Conservation (phyloP, 2,797 vertebrate genomes). For the Spizella passerina region DNA sequence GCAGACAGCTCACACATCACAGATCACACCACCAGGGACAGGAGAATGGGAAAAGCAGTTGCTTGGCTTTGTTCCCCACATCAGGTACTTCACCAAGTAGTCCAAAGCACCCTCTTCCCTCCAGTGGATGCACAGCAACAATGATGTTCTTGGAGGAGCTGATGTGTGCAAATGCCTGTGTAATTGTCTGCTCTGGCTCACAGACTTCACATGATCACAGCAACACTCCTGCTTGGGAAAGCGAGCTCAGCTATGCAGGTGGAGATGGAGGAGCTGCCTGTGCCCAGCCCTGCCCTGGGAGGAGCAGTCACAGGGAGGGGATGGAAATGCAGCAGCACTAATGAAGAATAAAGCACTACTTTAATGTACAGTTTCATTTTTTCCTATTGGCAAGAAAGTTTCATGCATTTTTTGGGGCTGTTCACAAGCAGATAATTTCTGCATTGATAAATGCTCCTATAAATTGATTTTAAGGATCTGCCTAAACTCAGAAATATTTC, state of each 20-base stretch:
- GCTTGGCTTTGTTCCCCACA: not conserved
- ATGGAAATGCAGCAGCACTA: not conserved
- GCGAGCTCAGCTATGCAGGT: not conserved
- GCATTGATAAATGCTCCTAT: not conserved
- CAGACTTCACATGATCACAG: fast-evolving
- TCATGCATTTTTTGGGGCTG: not conserved
- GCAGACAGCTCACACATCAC: not conserved
- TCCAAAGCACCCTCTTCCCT: not conserved
- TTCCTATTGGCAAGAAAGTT: not conserved
- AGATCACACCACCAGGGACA: not conserved
- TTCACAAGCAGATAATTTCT: not conserved
- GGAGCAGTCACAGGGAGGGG: not conserved
- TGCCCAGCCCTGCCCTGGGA: not conserved
- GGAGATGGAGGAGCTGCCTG: not conserved
- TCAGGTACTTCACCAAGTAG: not conserved
- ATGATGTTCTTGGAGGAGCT: not conserved
- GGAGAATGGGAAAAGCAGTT: not conserved
- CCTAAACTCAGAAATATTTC: not conserved
- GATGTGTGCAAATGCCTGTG: not conserved
- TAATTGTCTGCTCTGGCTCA: not conserved
- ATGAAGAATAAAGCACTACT: not conserved
- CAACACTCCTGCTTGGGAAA: not conserved
- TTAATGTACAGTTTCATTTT: not conserved
- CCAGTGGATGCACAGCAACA: not conserved
- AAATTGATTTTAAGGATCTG: slow-evolving; percentile 10